Conservation (phyloP, 2,888 invertebrate species). For the Phoenoteleia sp. region DNA sequence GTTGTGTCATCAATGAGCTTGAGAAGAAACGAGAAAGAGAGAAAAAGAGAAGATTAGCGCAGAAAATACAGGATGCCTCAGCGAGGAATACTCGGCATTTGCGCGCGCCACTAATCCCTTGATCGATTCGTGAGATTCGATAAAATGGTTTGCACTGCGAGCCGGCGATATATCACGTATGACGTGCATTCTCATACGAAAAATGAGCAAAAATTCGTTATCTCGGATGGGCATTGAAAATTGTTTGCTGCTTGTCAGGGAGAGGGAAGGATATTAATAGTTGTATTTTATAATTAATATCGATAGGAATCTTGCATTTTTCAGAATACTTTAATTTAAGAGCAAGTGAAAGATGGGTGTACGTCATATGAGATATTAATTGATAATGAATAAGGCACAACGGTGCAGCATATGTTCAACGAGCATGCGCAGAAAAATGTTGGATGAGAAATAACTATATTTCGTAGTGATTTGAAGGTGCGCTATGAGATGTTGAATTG, state of each 20-base stretch:
- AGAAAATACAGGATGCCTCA: not conserved
- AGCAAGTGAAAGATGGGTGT: no score
- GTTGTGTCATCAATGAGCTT: constrained; percentile 61
- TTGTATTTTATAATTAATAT: no score
- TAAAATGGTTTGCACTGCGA: constrained; percentile 40
- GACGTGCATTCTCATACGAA: not conserved
- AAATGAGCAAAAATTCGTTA: not conserved
- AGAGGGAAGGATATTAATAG: no score
- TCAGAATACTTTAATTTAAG: no score
- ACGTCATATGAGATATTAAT: no score
- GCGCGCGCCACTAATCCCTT: constrained; percentile 52
- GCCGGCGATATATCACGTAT: not conserved
- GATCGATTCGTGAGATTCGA: constrained; percentile 54
- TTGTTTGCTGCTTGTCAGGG: not conserved
- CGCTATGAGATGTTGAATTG: no score
- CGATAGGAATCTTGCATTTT: no score
- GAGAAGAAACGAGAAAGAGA: constrained; percentile 20
- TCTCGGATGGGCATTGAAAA: not conserved
- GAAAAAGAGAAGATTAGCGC: not conserved
- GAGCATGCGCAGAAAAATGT: no score
- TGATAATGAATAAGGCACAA: no score
- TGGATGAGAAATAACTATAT: no score
- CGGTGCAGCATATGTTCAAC: no score
- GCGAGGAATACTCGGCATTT: constrained; percentile 42
- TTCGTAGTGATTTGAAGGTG: no score